Conservation (phyloP, 2,888 invertebrate genomes). For the Sialis fuliginosa region DNA sequence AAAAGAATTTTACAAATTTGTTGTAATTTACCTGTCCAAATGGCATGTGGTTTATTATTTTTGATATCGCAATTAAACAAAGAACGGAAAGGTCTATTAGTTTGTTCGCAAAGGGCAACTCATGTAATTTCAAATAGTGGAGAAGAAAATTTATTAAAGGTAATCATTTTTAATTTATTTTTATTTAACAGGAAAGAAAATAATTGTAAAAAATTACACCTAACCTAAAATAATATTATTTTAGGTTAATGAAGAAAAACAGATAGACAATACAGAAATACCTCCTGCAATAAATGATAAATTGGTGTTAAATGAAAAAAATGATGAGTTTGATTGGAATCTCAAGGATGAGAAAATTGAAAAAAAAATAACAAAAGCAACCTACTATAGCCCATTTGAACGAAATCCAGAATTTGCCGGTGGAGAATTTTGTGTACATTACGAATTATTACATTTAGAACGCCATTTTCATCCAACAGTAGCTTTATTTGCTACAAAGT, state of each 20-base stretch:
- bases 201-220: no score
- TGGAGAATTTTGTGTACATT: slow-evolving; percentile 48
- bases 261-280: not conserved
- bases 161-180: no score
- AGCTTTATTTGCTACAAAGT: slow-evolving; percentile 64
- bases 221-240: no score
- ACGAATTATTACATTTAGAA: slow-evolving; percentile 56
- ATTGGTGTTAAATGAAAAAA: not conserved
- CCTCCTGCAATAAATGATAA: not conserved
- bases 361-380: slow-evolving; percentile 15
- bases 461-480: slow-evolving; percentile 86
- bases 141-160: no score
- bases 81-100: not conserved
- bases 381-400: slow-evolving; percentile 44
- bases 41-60: slow-evolving; percentile 69
- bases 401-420: slow-evolving; percentile 79
- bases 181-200: no score
- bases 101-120: no score
- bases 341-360: slow-evolving; percentile 21
- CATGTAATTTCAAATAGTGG: no score
- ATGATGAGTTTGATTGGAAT: slow-evolving; percentile 12
- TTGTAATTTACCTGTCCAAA: slow-evolving; percentile 53
- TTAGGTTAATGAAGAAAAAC: no score
- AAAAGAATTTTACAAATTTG: slow-evolving; percentile 66
- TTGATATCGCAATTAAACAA: slow-evolving; percentile 46